A percentile compares a stretch with the other conserved stretches of the same genome.
Conservation (phyloP, 2,113 vertebrate genomes). For the Lagopus muta region DNA sequence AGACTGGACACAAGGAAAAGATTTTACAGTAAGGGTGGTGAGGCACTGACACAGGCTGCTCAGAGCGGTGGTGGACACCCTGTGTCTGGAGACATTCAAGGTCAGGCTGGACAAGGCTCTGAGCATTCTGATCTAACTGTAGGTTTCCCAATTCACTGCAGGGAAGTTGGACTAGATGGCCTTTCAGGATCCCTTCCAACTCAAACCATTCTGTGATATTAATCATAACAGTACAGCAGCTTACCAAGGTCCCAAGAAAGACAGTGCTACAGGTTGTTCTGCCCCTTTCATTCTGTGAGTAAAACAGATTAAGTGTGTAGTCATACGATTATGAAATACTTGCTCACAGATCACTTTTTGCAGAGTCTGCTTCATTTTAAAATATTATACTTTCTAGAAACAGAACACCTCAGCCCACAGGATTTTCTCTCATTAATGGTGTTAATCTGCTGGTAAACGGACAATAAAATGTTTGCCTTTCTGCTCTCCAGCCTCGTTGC, state of each 20-base stretch:
- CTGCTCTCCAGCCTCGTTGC: slow-evolving; percentile 3
- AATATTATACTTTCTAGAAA: slow-evolving; percentile 5
- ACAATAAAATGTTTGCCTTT: slow-evolving; percentile 15
- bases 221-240: not conserved
- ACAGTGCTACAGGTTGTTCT: not conserved
- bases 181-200: too few relatives aligned
- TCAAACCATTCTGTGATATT: not conserved
- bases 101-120: too few relatives aligned
- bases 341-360: not conserved
- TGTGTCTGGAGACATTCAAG: too few relatives aligned
- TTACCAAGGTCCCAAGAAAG: not conserved
- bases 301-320: not conserved
- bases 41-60: too few relatives aligned
- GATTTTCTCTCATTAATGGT: not conserved
- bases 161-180: too few relatives aligned
- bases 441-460: not conserved
- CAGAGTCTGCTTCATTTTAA: not conserved
- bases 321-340: not conserved
- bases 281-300: not conserved
- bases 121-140: too few relatives aligned
- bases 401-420: not conserved
- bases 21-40: too few relatives aligned
- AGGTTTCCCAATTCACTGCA: too few relatives aligned
- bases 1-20: too few relatives aligned
- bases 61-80: too few relatives aligned